These are phyloP conservation scores for Corvus hawaiiensis DNA, from an alignment of 2,113 vertebrate genomes.

Conservation along the genomic window DNA sequence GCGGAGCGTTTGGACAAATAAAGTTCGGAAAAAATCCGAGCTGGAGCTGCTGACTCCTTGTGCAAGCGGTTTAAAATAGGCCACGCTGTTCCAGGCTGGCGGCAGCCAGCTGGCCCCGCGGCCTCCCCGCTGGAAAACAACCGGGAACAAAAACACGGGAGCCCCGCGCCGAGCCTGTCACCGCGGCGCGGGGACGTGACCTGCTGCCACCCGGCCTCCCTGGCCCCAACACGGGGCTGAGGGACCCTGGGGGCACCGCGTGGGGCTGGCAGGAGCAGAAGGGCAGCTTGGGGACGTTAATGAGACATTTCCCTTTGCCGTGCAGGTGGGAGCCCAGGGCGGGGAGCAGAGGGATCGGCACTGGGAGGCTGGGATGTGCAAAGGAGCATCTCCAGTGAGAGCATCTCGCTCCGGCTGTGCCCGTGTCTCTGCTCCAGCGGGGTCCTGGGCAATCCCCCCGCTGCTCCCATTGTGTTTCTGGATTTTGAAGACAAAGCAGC, in stretches of 20 bases:
- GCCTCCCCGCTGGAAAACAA: constrained; percentile 50
- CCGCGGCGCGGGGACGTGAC: not conserved
- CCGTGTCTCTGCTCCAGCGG: not conserved
- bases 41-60: constrained; percentile 62
- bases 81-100: constrained; percentile 51
- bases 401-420: not conserved
- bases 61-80: constrained; percentile 63
- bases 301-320: accelerated
- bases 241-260: accelerated
- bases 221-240: accelerated
- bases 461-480: not conserved
- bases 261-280: not conserved
- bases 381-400: accelerated
- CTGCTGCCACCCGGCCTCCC: not conserved
- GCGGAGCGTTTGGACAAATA: constrained; percentile 52
- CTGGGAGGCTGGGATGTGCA: accelerated
- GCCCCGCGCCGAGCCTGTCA: not conserved
- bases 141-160: constrained; percentile 26
- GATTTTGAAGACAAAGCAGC: not conserved
- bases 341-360: accelerated
- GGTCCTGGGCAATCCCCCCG: not conserved
- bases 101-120: constrained; percentile 52
- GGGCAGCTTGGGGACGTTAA: not conserved
- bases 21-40: constrained; percentile 60
- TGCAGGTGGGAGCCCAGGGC: not conserved